phyloP scores from a whole-genome alignment of 53 echinoderm and acorn worm species.

The Apostichopus leukothele region DNA sequence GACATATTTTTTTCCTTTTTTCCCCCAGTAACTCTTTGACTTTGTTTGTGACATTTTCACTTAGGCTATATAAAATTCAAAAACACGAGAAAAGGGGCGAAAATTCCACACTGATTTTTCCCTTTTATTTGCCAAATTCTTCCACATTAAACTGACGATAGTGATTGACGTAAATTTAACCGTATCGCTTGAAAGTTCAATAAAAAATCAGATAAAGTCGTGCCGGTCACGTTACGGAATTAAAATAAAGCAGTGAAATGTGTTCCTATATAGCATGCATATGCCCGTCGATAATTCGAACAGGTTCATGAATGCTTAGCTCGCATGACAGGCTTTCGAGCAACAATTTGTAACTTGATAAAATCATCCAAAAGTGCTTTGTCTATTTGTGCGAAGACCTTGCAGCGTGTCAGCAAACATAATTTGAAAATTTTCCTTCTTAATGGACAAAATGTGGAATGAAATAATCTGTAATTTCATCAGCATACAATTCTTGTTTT shows the following conservation, averaged over 20 bases:
- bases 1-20: no score
- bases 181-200: constrained; percentile 28
- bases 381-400: constrained; percentile 34
- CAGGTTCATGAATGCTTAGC: constrained; percentile 14
- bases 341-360: constrained; percentile 47
- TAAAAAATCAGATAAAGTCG: constrained; percentile 31
- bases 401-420: constrained; percentile 43
- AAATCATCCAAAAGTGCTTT: constrained; percentile 33
- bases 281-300: background rate
- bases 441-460: constrained; percentile 43
- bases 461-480: constrained; percentile 47
- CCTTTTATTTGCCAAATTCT: background rate
- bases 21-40: no score
- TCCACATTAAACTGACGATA: background rate
- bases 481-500: constrained; percentile 42
- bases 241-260: constrained; percentile 17
- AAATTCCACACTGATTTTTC: background rate
- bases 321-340: constrained; percentile 34
- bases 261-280: background rate
- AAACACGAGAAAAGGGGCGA: background rate
- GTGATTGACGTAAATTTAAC: constrained; percentile 15
- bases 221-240: constrained; percentile 34
- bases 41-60: no score
- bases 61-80: background rate
- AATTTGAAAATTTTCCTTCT: constrained; percentile 31